These are phyloP conservation scores for Etia nguti DNA, from an alignment of 2,113 vertebrate genomes.

Conservation along the genomic window DNA sequence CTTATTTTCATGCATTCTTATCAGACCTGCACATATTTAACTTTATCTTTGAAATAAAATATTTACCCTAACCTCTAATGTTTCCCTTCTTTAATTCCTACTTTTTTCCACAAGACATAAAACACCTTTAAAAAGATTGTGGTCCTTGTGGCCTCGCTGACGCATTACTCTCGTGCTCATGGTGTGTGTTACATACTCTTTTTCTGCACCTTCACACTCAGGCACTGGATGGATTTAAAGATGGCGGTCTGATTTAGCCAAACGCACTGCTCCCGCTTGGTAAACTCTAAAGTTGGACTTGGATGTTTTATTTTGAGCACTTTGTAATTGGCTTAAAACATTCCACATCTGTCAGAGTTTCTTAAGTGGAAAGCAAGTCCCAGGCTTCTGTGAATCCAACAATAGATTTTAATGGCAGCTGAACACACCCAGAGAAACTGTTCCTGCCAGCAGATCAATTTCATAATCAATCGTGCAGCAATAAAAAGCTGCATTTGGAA, in stretches of 20 bases:
- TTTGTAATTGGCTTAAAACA: slow-evolving; percentile 9
- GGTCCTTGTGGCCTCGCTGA: slow-evolving; percentile 4
- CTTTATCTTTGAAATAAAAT: neutral
- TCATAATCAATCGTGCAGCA: neutral
- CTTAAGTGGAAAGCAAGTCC: neutral
- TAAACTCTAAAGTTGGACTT: neutral
- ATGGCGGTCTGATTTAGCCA: neutral
- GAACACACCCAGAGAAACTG: neutral
- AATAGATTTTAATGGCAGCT: neutral
- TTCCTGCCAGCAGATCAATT: neutral
- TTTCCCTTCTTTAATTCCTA: neutral
- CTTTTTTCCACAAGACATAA: neutral
- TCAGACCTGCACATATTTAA: neutral
- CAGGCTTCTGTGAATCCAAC: neutral
- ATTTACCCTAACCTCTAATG: neutral
- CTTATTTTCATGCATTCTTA: neutral
- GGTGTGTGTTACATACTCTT: neutral
- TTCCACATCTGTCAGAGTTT: slow-evolving; percentile 7
- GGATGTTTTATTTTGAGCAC: neutral
- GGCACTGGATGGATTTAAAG: neutral
- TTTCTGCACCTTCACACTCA: slow-evolving; percentile 13
- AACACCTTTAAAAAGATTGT: neutral
- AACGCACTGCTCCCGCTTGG: neutral
- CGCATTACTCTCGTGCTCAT: neutral
- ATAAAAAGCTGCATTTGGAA: neutral